Evolutionary conservation across 2,113 vertebrate species (phyloP).

Genomic region (Nesoenas mayeri): DNA sequence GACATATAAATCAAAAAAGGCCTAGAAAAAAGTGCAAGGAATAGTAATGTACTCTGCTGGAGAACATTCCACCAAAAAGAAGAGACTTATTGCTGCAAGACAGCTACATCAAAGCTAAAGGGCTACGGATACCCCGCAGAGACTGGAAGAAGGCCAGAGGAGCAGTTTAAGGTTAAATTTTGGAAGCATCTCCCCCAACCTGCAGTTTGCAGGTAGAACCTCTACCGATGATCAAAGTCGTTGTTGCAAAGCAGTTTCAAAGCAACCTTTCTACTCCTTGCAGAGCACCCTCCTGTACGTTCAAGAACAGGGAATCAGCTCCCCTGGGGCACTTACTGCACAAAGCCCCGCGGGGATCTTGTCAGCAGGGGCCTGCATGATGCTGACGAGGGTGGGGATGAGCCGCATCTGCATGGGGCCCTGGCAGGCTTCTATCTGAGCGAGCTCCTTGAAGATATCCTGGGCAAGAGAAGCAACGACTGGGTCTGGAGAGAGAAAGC

Average conservation of each 20-base stretch:
- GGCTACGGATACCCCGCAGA: neutral
- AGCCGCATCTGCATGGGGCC: constrained; percentile 97
- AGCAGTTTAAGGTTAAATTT: neutral
- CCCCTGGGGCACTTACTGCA: constrained; percentile 81
- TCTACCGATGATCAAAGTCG: neutral
- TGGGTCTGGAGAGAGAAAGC: constrained; percentile 82
- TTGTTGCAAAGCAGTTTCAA: neutral
- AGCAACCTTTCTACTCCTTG: neutral
- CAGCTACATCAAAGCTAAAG: neutral
- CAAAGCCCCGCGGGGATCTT: constrained; percentile 97
- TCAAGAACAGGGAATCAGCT: neutral
- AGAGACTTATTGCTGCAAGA: neutral
- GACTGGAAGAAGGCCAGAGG: neutral
- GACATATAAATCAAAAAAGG: neutral
- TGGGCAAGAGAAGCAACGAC: constrained; percentile 96
- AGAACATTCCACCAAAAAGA: neutral
- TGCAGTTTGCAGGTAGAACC: neutral
- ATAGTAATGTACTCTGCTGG: neutral
- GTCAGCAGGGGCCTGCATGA: constrained; percentile 97
- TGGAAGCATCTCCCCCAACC: neutral
- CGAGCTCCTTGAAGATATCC: constrained; percentile 98
- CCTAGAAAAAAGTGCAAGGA: neutral
- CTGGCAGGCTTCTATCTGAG: constrained; percentile 96
- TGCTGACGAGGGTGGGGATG: constrained; percentile 97
- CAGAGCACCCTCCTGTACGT: neutral